Percentiles rank a stretch among this genome's conserved stretches.
Conservation (phyloP, 1,140 invertebrate genomes). For the Cyclargus thomasi region DNA sequence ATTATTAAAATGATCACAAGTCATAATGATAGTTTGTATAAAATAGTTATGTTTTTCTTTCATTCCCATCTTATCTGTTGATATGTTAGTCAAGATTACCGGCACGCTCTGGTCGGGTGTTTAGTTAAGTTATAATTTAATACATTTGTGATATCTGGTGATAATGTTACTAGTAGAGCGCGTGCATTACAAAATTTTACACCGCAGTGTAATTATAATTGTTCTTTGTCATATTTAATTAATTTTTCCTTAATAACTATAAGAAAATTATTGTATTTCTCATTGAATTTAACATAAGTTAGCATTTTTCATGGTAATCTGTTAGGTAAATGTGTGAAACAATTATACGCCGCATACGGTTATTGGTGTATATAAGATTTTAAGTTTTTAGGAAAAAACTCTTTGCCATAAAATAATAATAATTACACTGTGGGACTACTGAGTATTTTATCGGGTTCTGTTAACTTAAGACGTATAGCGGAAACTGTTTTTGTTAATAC, state of each 20-base stretch:
- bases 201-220: too few relatives aligned
- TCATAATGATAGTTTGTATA: neutral
- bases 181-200: neutral
- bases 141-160: constrained; percentile 19
- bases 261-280: too few relatives aligned
- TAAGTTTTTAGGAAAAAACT: too few relatives aligned
- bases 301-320: too few relatives aligned
- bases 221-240: too few relatives aligned
- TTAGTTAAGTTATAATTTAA: neutral
- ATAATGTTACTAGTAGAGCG: constrained; percentile 13
- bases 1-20: neutral
- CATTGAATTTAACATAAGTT: too few relatives aligned
- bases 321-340: too few relatives aligned
- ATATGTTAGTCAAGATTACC: constrained; percentile 9
- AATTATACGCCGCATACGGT: too few relatives aligned
- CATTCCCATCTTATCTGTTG: constrained; percentile 1
- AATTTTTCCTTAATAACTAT: too few relatives aligned
- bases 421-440: neutral
- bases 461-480: constrained; percentile 1
- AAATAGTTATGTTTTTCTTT: neutral
- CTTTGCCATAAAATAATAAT: too few relatives aligned
- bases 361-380: too few relatives aligned
- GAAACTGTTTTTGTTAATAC: constrained; percentile 25
- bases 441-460: constrained; percentile 13
- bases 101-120: neutral